These are phyloP conservation scores for Burhinus bistriatus DNA, from an alignment of 2,113 vertebrate species.

Conservation along the genomic window DNA sequence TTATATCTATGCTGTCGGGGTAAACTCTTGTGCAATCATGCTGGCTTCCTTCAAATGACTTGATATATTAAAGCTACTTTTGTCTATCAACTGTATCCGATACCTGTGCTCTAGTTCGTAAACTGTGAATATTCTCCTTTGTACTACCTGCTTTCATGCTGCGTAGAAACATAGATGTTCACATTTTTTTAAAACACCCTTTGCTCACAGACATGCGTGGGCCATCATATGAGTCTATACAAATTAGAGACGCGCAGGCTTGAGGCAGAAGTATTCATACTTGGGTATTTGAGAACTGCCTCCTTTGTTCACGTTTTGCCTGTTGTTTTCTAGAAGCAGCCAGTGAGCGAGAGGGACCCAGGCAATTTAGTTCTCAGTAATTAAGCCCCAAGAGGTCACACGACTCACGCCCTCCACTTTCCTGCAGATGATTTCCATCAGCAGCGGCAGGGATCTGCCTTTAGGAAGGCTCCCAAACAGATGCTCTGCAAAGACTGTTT, in stretches of 20 bases:
- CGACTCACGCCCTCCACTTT: neutral
- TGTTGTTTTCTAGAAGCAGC: neutral
- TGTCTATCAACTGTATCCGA: rapidly evolving
- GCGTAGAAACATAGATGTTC: neutral
- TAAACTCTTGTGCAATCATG: neutral
- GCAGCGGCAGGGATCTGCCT: neutral
- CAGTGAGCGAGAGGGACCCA: neutral
- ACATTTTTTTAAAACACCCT: neutral
- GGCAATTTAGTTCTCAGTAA: neutral
- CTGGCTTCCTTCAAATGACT: neutral
- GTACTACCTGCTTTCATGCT: neutral
- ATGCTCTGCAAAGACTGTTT: neutral
- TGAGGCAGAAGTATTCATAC: neutral
- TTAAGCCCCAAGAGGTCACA: neutral
- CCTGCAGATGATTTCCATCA: conserved; percentile 40
- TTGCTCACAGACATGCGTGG: neutral
- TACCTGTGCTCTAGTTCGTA: neutral
- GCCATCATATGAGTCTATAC: rapidly evolving
- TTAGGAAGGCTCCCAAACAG: conserved; percentile 48
- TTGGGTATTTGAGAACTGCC: neutral
- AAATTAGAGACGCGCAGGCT: rapidly evolving
- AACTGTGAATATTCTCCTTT: neutral
- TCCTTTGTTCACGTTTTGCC: rapidly evolving
- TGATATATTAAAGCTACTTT: neutral
- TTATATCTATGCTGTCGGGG: neutral